Conservation (phyloP, 1,140 invertebrate species). For the Drosophila truncata region DNA sequence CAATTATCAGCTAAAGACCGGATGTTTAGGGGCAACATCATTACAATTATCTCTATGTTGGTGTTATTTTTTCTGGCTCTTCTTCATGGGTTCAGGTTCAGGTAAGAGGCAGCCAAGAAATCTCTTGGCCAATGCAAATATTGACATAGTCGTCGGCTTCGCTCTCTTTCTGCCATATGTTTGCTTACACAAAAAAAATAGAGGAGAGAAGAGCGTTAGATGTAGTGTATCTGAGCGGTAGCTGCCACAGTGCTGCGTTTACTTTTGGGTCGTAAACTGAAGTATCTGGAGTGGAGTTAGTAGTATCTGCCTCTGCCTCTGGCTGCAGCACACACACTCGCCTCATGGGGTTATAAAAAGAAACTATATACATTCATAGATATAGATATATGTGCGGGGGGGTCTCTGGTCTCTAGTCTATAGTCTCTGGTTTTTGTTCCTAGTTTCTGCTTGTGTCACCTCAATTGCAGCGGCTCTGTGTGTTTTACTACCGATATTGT, state of each 20-base stretch:
- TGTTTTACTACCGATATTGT: slow-evolving; percentile 80
- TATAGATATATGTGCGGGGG: slow-evolving; percentile 10
- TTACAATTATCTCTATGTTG: slow-evolving; percentile 44
- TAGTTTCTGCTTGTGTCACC: slow-evolving; percentile 64
- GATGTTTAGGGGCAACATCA: slow-evolving; percentile 34
- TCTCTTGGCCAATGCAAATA: slow-evolving; percentile 73
- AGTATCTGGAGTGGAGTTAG: slow-evolving; percentile 48
- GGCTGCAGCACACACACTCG: not conserved
- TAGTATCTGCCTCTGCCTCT: slow-evolving; percentile 11
- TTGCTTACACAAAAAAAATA: slow-evolving; percentile 15
- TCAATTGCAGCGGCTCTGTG: slow-evolving; percentile 63
- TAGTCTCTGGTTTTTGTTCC: slow-evolving; percentile 52
- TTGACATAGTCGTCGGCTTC: slow-evolving; percentile 67
- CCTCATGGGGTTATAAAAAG: slow-evolving; percentile 40
- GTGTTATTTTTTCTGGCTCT: slow-evolving; percentile 23
- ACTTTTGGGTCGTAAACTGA: slow-evolving; percentile 68
- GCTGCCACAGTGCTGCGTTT: slow-evolving; percentile 69
- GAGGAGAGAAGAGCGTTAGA: slow-evolving; percentile 49
- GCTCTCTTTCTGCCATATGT: slow-evolving; percentile 37
- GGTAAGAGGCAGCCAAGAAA: slow-evolving; percentile 46
- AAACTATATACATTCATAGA: slow-evolving; percentile 14
- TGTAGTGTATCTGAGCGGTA: slow-evolving; percentile 51
- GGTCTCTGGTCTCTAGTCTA: not conserved
- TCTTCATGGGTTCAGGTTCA: slow-evolving; percentile 14
- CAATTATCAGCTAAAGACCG: slow-evolving; percentile 38